These are phyloP conservation scores for Prionailurus viverrinus DNA, from an alignment of 2,113 vertebrate species.

Conservation along the genomic window DNA sequence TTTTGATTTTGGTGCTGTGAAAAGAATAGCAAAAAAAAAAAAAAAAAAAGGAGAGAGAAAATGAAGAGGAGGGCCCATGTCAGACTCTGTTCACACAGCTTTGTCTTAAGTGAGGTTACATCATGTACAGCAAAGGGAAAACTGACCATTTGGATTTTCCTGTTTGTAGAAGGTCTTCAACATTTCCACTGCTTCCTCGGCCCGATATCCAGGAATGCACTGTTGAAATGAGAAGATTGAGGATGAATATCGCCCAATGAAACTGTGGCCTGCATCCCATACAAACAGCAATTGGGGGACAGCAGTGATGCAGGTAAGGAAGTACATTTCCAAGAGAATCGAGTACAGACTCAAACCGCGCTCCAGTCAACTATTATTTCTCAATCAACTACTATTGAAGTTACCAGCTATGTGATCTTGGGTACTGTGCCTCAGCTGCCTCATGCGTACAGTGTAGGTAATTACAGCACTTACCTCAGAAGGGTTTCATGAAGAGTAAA, in stretches of 20 bases:
- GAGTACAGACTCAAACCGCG: background rate
- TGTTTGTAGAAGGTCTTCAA: constrained; percentile 97
- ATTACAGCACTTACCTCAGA: background rate
- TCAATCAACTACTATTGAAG: background rate
- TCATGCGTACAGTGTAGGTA: background rate
- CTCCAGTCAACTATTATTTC: background rate
- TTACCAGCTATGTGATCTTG: background rate
- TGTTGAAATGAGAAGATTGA: constrained; percentile 84
- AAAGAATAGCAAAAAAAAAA: constrained; percentile 58
- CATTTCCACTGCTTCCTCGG: constrained; percentile 96
- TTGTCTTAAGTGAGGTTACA: background rate
- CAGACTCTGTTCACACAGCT: background rate
- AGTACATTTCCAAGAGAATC: background rate
- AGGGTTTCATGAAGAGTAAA: background rate
- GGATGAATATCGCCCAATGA: constrained; percentile 47
- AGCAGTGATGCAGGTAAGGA: background rate
- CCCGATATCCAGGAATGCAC: constrained; percentile 94
- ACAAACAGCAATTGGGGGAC: background rate
- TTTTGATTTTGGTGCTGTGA: constrained; percentile 94
- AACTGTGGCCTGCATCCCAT: background rate
- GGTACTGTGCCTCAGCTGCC: background rate
- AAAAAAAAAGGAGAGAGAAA: background rate
- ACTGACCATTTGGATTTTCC: constrained; percentile 97
- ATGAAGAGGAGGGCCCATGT: constrained; percentile 5
- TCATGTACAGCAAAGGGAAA: background rate